These are phyloP conservation scores for Sphinx pinastri DNA, from an alignment of 2,888 invertebrate species.

Conservation along the genomic window DNA sequence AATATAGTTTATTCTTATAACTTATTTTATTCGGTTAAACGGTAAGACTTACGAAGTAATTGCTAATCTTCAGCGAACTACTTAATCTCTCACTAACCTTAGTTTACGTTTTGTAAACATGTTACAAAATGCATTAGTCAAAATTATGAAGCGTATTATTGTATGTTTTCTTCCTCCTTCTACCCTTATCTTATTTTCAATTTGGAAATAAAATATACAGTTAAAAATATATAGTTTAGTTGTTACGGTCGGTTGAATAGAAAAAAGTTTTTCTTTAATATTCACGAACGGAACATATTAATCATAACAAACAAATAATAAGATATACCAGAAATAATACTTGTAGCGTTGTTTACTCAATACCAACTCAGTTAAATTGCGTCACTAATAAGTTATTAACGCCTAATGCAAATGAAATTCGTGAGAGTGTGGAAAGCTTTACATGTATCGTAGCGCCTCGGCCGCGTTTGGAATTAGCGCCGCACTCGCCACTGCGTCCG, in stretches of 20 bases:
- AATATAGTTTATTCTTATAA: no score
- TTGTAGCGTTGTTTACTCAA: not conserved
- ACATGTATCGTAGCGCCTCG: slow-evolving; percentile 16
- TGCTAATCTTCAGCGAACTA: no score
- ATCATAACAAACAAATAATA: not conserved
- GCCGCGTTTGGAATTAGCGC: slow-evolving; percentile 44
- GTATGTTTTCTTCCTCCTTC: no score
- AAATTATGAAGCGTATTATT: not conserved
- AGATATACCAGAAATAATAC: not conserved
- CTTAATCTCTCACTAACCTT: not conserved
- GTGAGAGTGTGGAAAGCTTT: slow-evolving; percentile 20
- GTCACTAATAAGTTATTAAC: slow-evolving; percentile 6
- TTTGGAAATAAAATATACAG: no score
- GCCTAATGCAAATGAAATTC: slow-evolving; percentile 16
- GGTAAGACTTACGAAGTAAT: no score
- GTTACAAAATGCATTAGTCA: not conserved
- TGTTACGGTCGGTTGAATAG: no score
- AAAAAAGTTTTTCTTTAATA: no score
- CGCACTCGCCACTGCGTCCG: slow-evolving; percentile 26
- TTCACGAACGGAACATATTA: no score
- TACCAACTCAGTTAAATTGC: not conserved
- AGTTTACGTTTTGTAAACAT: not conserved
- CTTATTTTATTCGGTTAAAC: no score
- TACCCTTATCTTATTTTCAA: no score
- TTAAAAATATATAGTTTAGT: no score